Evolutionary conservation across 2,888 invertebrate genomes (phyloP).

Genomic region (Elegia similella): DNA sequence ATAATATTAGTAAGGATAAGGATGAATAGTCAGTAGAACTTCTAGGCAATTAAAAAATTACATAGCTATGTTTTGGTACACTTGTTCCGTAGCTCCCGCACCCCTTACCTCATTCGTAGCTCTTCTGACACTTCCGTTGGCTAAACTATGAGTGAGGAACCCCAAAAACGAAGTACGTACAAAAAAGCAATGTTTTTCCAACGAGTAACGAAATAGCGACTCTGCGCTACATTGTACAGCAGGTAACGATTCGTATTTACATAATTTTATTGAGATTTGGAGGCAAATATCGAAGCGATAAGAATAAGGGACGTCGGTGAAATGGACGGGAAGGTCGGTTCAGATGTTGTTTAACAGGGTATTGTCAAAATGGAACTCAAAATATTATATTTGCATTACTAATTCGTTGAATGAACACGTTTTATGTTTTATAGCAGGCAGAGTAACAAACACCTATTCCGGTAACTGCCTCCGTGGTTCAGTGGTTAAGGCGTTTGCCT

Average conservation of each 20-base stretch:
- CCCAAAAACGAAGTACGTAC: constrained; percentile 15
- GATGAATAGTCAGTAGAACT: too few relatives aligned
- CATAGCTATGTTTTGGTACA: too few relatives aligned
- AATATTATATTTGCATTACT: not conserved
- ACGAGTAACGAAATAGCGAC: constrained; percentile 34
- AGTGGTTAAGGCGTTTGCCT: too few relatives aligned
- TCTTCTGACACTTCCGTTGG: too few relatives aligned
- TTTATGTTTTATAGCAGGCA: too few relatives aligned
- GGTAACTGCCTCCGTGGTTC: too few relatives aligned
- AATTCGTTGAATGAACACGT: not conserved
- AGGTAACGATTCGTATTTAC: constrained; percentile 16
- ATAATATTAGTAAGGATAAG: too few relatives aligned
- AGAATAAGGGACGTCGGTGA: constrained; percentile 9
- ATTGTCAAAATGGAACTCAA: not conserved
- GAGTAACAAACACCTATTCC: not conserved
- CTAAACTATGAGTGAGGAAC: too few relatives aligned
- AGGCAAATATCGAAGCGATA: constrained; percentile 19
- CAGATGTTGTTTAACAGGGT: constrained; percentile 3
- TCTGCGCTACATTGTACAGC: constrained; percentile 38
- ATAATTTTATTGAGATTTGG: constrained; percentile 18
- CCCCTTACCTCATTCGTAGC: too few relatives aligned
- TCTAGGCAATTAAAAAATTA: too few relatives aligned
- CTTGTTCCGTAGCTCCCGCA: too few relatives aligned
- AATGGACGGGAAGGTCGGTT: not conserved
- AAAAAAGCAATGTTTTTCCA: constrained; percentile 31